phyloP scores from a whole-genome alignment of 2,113 vertebrate genomes.

The Noctilio leporinus region DNA sequence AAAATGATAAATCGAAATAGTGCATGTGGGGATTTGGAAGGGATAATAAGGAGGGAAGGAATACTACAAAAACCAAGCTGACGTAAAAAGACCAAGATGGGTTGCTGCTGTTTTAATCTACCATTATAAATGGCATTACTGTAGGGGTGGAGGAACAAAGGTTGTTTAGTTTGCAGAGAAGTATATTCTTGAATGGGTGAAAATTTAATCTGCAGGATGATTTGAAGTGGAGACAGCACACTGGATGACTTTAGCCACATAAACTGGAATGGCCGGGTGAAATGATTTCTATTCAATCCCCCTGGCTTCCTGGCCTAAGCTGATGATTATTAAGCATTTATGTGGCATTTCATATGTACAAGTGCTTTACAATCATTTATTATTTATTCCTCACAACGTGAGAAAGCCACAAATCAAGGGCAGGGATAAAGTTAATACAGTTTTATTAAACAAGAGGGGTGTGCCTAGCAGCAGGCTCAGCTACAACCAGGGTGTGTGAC shows the following conservation, averaged over 20 bases:
- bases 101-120: background rate
- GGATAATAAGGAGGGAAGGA: background rate
- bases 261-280: constrained; percentile 34
- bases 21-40: background rate
- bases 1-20: background rate
- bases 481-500: constrained; percentile 43
- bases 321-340: constrained; percentile 78
- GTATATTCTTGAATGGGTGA: constrained; percentile 50
- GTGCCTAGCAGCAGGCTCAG: constrained; percentile 61
- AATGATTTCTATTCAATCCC: constrained; percentile 67
- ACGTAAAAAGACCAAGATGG: background rate
- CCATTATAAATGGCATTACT: background rate
- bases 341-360: constrained; percentile 76
- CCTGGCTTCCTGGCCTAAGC: constrained; percentile 66
- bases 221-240: constrained; percentile 38
- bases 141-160: constrained; percentile 19
- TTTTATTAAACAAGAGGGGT: constrained; percentile 74
- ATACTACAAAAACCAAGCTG: background rate
- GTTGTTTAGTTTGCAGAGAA: constrained; percentile 53
- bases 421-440: constrained; percentile 73
- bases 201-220: constrained; percentile 62
- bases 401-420: constrained; percentile 76
- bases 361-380: constrained; percentile 77
- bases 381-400: constrained; percentile 75
- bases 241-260: constrained; percentile 49